A percentile compares a stretch with the other conserved stretches of the same genome.
phyloP scores from a whole-genome alignment of 1,140 invertebrate genomes.

The Cryptotermes secundus region DNA sequence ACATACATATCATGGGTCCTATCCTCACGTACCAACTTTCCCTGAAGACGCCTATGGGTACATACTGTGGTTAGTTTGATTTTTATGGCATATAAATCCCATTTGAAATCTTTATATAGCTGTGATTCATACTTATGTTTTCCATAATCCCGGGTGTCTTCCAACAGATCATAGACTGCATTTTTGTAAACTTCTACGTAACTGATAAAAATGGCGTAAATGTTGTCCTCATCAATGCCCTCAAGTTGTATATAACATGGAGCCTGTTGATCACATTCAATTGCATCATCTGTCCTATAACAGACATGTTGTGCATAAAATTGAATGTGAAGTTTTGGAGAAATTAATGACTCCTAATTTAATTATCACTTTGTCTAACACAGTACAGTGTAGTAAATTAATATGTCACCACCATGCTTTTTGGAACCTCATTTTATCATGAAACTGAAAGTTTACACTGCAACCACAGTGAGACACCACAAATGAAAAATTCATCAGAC shows the following conservation, averaged over 20 bases:
- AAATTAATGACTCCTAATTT: too few relatives aligned
- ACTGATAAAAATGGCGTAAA: conserved; percentile 90
- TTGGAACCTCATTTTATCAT: too few relatives aligned
- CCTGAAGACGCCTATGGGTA: conserved; percentile 45
- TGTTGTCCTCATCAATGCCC: conserved; percentile 75
- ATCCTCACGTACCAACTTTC: conserved; percentile 77
- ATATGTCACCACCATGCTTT: too few relatives aligned
- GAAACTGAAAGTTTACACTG: too few relatives aligned
- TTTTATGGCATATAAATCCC: too few relatives aligned
- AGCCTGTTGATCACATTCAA: conserved; percentile 45
- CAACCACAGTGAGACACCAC: too few relatives aligned
- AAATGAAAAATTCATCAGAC: too few relatives aligned
- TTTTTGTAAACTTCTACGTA: conserved; percentile 99
- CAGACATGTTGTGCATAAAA: too few relatives aligned
- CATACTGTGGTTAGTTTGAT: too few relatives aligned
- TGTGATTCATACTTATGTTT: conserved; percentile 44
- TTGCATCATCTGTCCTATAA: conserved; percentile 43
- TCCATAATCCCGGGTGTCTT: conserved; percentile 57
- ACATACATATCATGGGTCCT: conserved; percentile 85
- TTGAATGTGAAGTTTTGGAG: too few relatives aligned
- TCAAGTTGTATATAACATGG: conserved; percentile 61
- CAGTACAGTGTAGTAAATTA: too few relatives aligned
- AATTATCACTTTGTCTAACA: too few relatives aligned
- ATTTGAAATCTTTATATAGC: not conserved
- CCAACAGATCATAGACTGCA: conserved; percentile 92